Conservation (phyloP, 2,113 vertebrate species). For the Balaeniceps rex region DNA sequence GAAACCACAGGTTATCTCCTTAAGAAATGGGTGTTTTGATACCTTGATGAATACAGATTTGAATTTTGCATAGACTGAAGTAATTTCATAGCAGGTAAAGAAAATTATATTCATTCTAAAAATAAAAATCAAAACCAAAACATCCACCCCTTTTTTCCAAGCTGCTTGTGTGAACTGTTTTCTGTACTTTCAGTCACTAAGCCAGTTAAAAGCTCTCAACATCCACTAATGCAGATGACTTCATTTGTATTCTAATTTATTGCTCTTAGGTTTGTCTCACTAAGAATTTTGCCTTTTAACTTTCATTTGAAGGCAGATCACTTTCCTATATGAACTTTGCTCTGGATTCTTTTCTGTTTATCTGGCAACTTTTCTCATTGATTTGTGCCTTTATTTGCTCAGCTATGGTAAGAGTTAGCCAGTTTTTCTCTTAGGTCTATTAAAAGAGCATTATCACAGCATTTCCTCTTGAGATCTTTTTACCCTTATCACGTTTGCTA, state of each 20-base stretch:
- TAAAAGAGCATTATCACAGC: constrained; percentile 12
- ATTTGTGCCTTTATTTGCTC: constrained; percentile 22
- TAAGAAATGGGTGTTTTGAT: not conserved
- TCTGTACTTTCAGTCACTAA: not conserved
- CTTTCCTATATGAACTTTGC: not conserved
- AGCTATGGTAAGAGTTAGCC: not conserved
- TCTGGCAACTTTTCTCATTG: not conserved
- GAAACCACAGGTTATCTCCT: not conserved
- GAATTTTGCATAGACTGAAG: not conserved
- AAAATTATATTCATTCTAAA: not conserved
- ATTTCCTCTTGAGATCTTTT: constrained; percentile 20
- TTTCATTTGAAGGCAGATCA: not conserved
- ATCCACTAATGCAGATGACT: not conserved
- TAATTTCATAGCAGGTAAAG: not conserved
- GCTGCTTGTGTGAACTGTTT: not conserved
- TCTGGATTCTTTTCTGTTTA: not conserved
- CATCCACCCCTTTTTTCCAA: not conserved
- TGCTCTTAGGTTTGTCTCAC: not conserved
- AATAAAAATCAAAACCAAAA: not conserved
- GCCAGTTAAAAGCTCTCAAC: not conserved
- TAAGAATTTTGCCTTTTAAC: not conserved
- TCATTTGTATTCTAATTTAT: not conserved
- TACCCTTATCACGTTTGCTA: constrained; percentile 7
- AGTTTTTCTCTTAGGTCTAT: constrained; percentile 17
- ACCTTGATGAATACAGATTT: not conserved